phyloP scores from a whole-genome alignment of 2,888 invertebrate species.

The Eilema griseolum region DNA sequence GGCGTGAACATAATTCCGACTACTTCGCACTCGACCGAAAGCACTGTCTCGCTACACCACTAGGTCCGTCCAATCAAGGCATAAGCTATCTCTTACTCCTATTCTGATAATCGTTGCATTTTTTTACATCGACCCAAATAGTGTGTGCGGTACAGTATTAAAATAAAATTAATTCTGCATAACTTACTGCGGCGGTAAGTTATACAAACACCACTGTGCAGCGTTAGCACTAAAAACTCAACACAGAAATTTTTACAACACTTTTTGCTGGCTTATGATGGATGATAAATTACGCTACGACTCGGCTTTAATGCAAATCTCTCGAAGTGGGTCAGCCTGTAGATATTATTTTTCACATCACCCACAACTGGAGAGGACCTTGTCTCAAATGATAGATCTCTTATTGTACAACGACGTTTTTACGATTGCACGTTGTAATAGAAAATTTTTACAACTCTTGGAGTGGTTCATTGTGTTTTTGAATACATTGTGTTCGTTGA shows the following conservation, averaged over 20 bases:
- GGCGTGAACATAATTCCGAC: no score
- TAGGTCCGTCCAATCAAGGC: no score
- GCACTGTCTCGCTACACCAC: no score
- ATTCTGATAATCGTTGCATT: slow-evolving; percentile 12
- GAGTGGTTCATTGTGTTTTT: slow-evolving; percentile 68
- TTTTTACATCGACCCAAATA: neutral
- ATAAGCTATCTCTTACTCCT: no score
- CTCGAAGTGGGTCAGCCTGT: slow-evolving; percentile 79
- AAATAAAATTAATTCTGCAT: neutral
- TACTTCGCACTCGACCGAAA: no score
- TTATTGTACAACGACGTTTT: slow-evolving; percentile 78
- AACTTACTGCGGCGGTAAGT: slow-evolving; percentile 23
- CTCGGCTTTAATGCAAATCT: slow-evolving; percentile 82
- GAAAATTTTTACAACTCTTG: slow-evolving; percentile 70
- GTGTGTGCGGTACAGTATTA: neutral
- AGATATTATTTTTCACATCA: slow-evolving; percentile 79
- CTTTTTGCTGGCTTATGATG: slow-evolving; percentile 75
- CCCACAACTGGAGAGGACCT: slow-evolving; percentile 73
- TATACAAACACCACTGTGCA: neutral
- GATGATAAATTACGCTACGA: slow-evolving; percentile 79
- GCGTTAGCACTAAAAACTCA: slow-evolving; percentile 44
- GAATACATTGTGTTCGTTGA: slow-evolving; percentile 63
- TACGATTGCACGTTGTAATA: slow-evolving; percentile 75
- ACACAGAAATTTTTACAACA: slow-evolving; percentile 62
- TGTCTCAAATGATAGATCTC: slow-evolving; percentile 81